phyloP scores from a whole-genome alignment of 1,140 invertebrate species.

The Drosophila pruinosa region DNA sequence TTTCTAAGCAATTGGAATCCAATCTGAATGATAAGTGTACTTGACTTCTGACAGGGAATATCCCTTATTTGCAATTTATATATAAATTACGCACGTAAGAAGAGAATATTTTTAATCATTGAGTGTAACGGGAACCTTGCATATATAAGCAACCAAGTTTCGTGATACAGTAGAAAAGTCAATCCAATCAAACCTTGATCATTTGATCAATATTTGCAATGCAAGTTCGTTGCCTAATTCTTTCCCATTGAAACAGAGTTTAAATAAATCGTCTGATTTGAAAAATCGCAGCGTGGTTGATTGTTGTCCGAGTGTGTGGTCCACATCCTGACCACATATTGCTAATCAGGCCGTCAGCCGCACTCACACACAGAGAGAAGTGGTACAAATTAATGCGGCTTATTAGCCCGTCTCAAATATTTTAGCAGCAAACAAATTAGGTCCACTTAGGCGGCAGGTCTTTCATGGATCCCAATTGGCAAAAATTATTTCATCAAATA shows the following conservation, averaged over 20 bases:
- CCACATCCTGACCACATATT: constrained; percentile 60
- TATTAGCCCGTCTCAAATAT: constrained; percentile 74
- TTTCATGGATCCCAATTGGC: constrained; percentile 41
- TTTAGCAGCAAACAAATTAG: constrained; percentile 78
- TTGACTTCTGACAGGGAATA: background rate
- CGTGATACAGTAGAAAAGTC: too few species aligned
- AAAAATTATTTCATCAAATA: constrained; percentile 72
- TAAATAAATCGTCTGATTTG: constrained; percentile 41
- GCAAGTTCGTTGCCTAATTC: constrained; percentile 20
- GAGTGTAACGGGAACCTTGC: too few species aligned
- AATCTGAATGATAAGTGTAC: background rate
- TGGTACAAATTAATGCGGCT: constrained; percentile 64
- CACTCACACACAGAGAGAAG: constrained; percentile 35
- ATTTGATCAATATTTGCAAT: too few species aligned
- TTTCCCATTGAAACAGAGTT: constrained; percentile 31
- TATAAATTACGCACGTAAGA: background rate
- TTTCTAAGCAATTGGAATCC: background rate
- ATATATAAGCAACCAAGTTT: too few species aligned
- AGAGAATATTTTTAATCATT: too few species aligned
- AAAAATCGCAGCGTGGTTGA: constrained; percentile 4
- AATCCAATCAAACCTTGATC: too few species aligned
- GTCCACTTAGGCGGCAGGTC: constrained; percentile 57
- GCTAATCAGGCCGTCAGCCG: constrained; percentile 55
- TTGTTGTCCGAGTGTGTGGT: constrained; percentile 53
- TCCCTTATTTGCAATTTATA: background rate